Base-by-base conservation (phyloP, 2,113 vertebrate species). In the Lepus timidus region DNA sequence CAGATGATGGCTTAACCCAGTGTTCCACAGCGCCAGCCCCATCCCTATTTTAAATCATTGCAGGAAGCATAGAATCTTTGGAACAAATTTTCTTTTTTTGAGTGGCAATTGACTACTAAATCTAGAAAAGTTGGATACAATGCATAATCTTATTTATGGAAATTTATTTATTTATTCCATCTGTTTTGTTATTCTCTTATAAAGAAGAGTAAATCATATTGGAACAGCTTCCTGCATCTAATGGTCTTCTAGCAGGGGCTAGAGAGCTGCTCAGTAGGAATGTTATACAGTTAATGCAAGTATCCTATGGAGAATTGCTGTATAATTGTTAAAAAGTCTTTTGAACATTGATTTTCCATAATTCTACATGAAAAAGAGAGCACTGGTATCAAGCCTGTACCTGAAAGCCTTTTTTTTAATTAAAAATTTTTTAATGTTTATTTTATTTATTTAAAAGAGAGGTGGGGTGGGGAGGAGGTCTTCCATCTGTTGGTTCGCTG, bases 81-180 rank as follows among this genome's bases (percentile, higher is more conserved):
- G 22, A 65, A 76, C 78, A 82, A 71, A 25, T 49, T 44, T 86
- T 51, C n/a, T 80, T 82, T 92, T 93, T 93, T 76, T 71, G 49
- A 87, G 39, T 52, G 61, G 80, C 62, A 85, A 6, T 39, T 31
- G 83, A 82, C 52, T 64, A 25, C 62, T 39, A 36, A 82, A 20
- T 49, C 76, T 82, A 91, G 67, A 96, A 83, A 70, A 95, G n/a
- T 89, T 85, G n/a, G 51, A 31, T 52, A 20, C 9, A 62, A 11
- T 75, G 91, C 70, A 61, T 92, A 79, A 74, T 83, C 22, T 9
- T 64, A 39, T 33, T 76, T 51, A 68, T 33, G 58, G 23, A 71
- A 70, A 29, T 51, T 71, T 76, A n/a, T 79, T 36, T 91, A 29
- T 39, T 67, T 76, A 23, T 70, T 70, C 31, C 23, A 55, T 75